These are phyloP conservation scores for Creontiades dilutus DNA, from an alignment of 2,888 invertebrate species.

Conservation along the genomic window DNA sequence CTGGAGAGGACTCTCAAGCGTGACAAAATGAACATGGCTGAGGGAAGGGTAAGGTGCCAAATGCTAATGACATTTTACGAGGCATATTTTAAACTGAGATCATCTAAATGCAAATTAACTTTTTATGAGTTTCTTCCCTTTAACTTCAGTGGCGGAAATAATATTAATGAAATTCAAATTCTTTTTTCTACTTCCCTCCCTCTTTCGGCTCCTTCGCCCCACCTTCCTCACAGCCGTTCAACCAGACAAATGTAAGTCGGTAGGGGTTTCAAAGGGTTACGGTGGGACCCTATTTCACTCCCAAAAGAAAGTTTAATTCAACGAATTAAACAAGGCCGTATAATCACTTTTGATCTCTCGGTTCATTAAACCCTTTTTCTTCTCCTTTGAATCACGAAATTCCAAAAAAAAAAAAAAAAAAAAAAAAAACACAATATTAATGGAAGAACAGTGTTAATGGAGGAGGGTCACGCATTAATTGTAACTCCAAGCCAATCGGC, in stretches of 20 bases:
- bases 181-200: not conserved
- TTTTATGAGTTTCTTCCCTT: conserved; percentile 68
- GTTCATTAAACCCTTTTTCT: not conserved
- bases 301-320: conserved; percentile 19
- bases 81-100: conserved; percentile 58
- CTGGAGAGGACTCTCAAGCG: not conserved
- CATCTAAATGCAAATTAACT: conserved; percentile 70
- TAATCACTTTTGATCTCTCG: conserved; percentile 18
- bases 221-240: not conserved
- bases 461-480: too few species aligned
- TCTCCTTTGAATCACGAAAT: not conserved
- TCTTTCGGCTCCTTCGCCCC: not conserved
- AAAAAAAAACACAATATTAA: too few species aligned
- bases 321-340: conserved; percentile 13
- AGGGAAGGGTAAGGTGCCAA: conserved; percentile 40
- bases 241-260: conserved; percentile 14
- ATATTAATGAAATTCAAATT: conserved; percentile 70
- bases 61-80: conserved; percentile 66
- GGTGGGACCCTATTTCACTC: not conserved
- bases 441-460: too few species aligned
- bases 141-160: conserved; percentile 60
- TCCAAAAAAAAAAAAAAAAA: too few species aligned
- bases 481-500: too few species aligned
- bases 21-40: not conserved
- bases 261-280: conserved; percentile 21